These are phyloP conservation scores for Mola mola DNA, from an alignment of 2,113 vertebrate genomes.

Conservation along the genomic window DNA sequence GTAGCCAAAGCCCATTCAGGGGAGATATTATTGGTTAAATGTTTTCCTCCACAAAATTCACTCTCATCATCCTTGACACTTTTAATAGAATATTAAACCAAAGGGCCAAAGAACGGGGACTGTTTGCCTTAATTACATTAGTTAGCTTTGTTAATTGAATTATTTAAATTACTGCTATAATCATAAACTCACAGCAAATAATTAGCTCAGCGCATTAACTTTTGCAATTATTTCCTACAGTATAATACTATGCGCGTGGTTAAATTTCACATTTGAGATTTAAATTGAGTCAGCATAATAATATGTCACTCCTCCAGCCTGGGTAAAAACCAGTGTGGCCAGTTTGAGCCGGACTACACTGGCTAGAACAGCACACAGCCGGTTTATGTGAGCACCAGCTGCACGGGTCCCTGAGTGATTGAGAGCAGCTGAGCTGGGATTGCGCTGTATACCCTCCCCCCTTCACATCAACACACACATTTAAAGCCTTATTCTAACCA, in stretches of 20 bases:
- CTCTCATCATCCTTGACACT: conserved; percentile 50
- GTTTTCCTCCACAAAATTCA: conserved; percentile 39
- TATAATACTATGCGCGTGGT: conserved; percentile 36
- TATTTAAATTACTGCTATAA: conserved; percentile 30
- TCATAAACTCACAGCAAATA: conserved; percentile 25
- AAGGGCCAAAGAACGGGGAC: conserved; percentile 22
- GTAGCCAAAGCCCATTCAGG: conserved; percentile 12
- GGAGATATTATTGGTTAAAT: conserved; percentile 46
- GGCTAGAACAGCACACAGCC: conserved; percentile 76
- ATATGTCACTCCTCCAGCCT: conserved; percentile 51
- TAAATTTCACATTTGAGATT: conserved; percentile 10
- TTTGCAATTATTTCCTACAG: conserved; percentile 21
- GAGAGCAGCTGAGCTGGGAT: conserved; percentile 73
- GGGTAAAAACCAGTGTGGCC: conserved; percentile 69
- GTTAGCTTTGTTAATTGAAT: conserved; percentile 42
- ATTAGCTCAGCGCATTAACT: conserved; percentile 43
- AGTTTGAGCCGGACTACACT: conserved; percentile 75
- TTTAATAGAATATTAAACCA: conserved; percentile 65
- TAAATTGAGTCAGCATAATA: conserved; percentile 38
- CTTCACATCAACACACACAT: not conserved
- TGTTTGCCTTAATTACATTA: conserved; percentile 40
- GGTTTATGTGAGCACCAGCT: conserved; percentile 78
- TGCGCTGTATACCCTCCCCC: conserved; percentile 3
- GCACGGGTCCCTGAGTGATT: conserved; percentile 62
- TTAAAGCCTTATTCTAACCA: too few species aligned